A percentile compares a stretch with the other conserved stretches of the same genome.
Conservation (phyloP, 2,888 invertebrate species). For the Nasonia oneida region DNA sequence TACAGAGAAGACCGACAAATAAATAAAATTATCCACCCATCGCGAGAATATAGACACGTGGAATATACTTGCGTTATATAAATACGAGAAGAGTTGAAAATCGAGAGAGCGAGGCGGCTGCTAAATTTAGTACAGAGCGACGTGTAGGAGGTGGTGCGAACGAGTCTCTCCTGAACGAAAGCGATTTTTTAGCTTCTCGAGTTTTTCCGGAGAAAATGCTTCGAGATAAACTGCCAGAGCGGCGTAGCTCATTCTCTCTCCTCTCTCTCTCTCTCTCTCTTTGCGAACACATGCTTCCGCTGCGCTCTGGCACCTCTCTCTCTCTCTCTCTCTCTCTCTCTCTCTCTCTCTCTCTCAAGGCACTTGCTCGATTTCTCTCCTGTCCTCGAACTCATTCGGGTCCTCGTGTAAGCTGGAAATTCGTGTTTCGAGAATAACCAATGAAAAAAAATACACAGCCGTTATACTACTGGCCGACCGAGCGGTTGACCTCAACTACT, state of each 20-base stretch:
- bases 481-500: constrained; percentile 42
- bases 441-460: neutral
- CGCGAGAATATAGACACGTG: neutral
- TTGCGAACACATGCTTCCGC: neutral
- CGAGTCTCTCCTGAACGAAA: constrained; percentile 29
- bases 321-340: neutral
- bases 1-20: neutral
- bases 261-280: neutral
- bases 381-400: neutral
- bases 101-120: neutral
- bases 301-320: too few relatives aligned
- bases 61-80: neutral
- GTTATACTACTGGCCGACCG: constrained; percentile 47
- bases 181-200: constrained; percentile 43
- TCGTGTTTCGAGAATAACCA: neutral
- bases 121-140: neutral
- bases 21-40: neutral
- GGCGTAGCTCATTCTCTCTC: too few relatives aligned
- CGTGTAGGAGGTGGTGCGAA: constrained; percentile 13
- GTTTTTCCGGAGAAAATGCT: constrained; percentile 44
- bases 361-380: neutral
- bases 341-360: neutral
- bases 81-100: constrained; percentile 39
- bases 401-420: neutral
- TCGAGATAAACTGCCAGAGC: constrained; percentile 32